These are phyloP conservation scores for Eulemur coronatus DNA, from an alignment of 2,797 vertebrate species.

Conservation along the genomic window DNA sequence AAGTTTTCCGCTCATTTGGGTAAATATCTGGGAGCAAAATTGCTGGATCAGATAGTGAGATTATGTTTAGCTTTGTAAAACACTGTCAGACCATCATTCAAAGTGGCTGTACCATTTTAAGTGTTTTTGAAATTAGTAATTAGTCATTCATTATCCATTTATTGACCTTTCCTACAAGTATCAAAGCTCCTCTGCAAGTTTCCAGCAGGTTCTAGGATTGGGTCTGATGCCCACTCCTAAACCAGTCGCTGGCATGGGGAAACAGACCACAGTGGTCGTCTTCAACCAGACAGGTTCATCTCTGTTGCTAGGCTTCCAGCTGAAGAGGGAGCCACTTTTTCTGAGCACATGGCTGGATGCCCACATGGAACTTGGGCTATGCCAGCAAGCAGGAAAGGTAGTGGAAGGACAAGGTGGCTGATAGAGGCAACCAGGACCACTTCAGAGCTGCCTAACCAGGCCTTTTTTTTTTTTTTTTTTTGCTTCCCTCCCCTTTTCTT, in stretches of 20 bases:
- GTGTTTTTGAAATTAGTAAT: neutral
- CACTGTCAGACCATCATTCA: neutral
- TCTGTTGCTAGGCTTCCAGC: neutral
- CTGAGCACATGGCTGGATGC: neutral
- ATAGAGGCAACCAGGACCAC: neutral
- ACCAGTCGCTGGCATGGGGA: neutral
- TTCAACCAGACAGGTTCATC: neutral
- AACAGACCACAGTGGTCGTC: neutral
- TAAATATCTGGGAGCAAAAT: neutral
- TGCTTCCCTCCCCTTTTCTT: rapidly evolving
- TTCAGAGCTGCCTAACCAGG: neutral
- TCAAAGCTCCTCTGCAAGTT: neutral
- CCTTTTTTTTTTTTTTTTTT: neutral
- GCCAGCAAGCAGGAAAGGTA: neutral
- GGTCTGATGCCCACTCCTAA: neutral
- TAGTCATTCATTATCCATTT: neutral
- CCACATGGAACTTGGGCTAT: neutral
- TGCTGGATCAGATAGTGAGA: neutral
- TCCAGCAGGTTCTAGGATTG: neutral
- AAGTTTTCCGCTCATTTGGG: neutral
- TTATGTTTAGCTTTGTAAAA: neutral
- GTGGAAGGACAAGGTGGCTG: neutral
- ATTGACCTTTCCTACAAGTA: neutral
- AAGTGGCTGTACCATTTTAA: neutral
- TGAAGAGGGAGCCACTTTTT: neutral